Conservation (phyloP, 2,888 invertebrate genomes). For the Pachycephus smyrnensis region DNA sequence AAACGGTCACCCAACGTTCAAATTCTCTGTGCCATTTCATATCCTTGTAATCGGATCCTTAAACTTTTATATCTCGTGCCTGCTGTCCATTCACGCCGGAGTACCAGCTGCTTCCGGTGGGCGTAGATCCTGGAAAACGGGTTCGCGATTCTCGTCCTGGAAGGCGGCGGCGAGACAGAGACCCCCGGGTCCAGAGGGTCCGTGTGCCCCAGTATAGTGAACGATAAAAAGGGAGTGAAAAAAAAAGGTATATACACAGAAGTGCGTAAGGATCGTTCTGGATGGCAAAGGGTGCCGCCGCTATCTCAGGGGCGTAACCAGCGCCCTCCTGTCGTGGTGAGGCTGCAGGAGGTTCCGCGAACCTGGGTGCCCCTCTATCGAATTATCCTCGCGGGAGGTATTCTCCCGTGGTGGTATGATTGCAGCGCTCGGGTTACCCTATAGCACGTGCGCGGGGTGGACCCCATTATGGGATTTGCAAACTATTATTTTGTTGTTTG, state of each 20-base stretch:
- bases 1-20: constrained; percentile 60
- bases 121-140: constrained; percentile 64
- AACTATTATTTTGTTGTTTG: constrained; percentile 56
- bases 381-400: constrained; percentile 64
- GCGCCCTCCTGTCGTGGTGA: constrained; percentile 41
- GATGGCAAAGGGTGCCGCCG: constrained; percentile 39
- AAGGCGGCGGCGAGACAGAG: too few species aligned
- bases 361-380: constrained; percentile 58
- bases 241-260: neutral
- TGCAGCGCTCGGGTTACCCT: constrained; percentile 60
- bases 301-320: constrained; percentile 56
- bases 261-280: constrained; percentile 17
- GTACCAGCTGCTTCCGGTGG: constrained; percentile 67
- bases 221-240: too few species aligned
- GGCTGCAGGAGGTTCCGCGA: constrained; percentile 50
- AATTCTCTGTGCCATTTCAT: constrained; percentile 36
- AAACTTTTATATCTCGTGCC: constrained; percentile 51
- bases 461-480: constrained; percentile 43
- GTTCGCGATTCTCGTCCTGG: constrained; percentile 58
- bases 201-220: too few species aligned
- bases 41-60: constrained; percentile 63
- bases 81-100: constrained; percentile 55
- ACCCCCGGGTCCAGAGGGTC: too few species aligned
- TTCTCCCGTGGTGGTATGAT: constrained; percentile 49
- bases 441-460: constrained; percentile 56